Percentiles rank a stretch among this genome's conserved stretches.
Conservation (phyloP, 1,140 invertebrate species). For the Drosophila navojoa region DNA sequence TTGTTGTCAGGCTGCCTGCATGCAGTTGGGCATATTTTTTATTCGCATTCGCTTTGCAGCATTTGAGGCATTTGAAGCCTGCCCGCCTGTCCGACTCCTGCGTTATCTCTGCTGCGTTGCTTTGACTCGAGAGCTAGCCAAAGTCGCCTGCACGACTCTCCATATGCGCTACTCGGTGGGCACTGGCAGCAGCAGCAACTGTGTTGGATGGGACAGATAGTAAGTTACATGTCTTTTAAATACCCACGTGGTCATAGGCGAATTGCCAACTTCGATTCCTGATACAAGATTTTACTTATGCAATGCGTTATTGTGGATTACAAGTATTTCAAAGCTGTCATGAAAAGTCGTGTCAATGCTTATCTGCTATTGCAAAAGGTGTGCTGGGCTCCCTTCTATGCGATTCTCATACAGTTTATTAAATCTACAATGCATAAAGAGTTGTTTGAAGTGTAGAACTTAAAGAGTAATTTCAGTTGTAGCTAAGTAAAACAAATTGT, state of each 20-base stretch:
- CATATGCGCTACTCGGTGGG: constrained; percentile 37
- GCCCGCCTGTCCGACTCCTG: constrained; percentile 19
- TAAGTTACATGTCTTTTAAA: constrained; percentile 35
- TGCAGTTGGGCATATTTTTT: constrained; percentile 16
- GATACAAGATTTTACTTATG: too few species aligned
- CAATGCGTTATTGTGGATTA: too few species aligned
- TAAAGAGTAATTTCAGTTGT: too few species aligned
- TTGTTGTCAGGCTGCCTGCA: constrained; percentile 17
- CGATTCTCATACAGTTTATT: too few species aligned
- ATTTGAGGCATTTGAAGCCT: constrained; percentile 51
- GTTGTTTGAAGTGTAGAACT: too few species aligned
- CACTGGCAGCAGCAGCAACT: constrained; percentile 6
- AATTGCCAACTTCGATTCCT: neutral
- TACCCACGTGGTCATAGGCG: constrained; percentile 25
- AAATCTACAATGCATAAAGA: too few species aligned
- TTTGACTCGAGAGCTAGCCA: constrained; percentile 50
- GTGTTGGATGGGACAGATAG: constrained; percentile 29
- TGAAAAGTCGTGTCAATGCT: too few species aligned
- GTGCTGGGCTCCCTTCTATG: too few species aligned
- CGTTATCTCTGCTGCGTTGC: constrained; percentile 30
- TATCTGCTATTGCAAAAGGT: too few species aligned
- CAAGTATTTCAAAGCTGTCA: too few species aligned
- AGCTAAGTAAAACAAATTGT: too few species aligned
- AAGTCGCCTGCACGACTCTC: constrained; percentile 16
- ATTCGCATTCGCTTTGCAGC: constrained; percentile 54